Evolutionary conservation across 2,113 vertebrate species (phyloP).

Genomic region (Charadrius vociferus): DNA sequence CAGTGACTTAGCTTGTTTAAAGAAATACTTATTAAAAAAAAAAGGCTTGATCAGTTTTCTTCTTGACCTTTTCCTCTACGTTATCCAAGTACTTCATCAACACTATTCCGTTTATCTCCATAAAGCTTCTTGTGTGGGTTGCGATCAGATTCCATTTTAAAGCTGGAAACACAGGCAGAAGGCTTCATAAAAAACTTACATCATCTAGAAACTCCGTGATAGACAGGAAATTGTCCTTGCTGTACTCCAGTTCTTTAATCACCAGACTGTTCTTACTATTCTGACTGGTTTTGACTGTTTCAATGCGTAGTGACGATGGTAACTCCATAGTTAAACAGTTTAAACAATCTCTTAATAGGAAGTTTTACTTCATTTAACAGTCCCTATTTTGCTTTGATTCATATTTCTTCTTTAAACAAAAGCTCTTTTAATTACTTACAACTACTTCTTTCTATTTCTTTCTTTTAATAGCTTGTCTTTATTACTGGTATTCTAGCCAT

Average conservation of each 20-base stretch:
- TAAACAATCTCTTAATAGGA: neutral
- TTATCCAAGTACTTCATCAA: neutral
- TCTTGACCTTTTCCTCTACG: neutral
- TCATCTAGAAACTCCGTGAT: neutral
- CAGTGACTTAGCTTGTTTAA: neutral
- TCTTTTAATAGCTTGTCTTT: neutral
- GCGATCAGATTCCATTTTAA: neutral
- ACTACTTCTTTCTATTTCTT: neutral
- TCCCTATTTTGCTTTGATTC: neutral
- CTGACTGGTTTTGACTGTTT: neutral
- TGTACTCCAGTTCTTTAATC: neutral
- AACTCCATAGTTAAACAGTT: neutral
- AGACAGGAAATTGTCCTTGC: neutral
- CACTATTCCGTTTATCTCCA: neutral
- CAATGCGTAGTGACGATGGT: neutral
- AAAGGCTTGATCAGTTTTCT: neutral
- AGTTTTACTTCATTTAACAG: neutral
- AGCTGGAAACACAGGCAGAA: neutral
- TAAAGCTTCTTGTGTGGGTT: neutral
- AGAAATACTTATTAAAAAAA: neutral
- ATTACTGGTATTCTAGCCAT: neutral
- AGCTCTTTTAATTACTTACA: neutral
- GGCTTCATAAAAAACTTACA: neutral
- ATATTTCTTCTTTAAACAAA: neutral
- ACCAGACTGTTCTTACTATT: neutral